Conservation (phyloP, 2,113 vertebrate species). For the Entelurus aequoreus region DNA sequence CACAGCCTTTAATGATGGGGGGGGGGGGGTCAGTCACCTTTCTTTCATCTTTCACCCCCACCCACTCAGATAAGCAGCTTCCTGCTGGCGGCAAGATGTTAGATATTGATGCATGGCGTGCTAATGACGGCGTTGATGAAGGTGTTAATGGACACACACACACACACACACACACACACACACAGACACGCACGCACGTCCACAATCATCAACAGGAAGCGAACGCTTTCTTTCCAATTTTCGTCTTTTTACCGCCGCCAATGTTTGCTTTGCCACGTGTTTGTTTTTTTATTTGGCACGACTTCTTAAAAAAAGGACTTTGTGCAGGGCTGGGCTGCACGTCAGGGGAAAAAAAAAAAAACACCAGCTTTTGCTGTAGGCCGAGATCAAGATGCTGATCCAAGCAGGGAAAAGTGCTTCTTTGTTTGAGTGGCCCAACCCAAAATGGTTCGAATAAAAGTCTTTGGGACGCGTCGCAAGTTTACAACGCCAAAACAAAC, state of each 20-base stretch:
- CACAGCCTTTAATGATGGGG: slow-evolving; percentile 3
- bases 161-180: too few species aligned
- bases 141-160: slow-evolving; percentile 23
- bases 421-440: too few species aligned
- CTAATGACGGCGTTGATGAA: slow-evolving; percentile 47
- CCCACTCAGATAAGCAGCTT: slow-evolving; percentile 40
- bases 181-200: too few species aligned
- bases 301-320: neutral
- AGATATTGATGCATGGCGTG: slow-evolving; percentile 22
- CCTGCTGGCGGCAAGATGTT: slow-evolving; percentile 26
- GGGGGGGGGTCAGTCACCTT: slow-evolving; percentile 13
- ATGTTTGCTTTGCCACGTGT: neutral
- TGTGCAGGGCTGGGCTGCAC: neutral
- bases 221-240: neutral
- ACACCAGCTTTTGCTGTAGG: too few species aligned
- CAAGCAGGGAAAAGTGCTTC: too few species aligned
- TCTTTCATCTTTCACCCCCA: slow-evolving; percentile 16
- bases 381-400: too few species aligned
- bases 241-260: neutral
- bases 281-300: neutral
- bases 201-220: neutral
- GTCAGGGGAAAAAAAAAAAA: neutral
- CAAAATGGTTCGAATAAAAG: too few species aligned
- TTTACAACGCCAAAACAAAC: slow-evolving; percentile 1
- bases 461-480: slow-evolving; percentile 9